These are phyloP conservation scores for Drosophila bunnanda DNA, from an alignment of 2,888 invertebrate genomes.

Conservation along the genomic window DNA sequence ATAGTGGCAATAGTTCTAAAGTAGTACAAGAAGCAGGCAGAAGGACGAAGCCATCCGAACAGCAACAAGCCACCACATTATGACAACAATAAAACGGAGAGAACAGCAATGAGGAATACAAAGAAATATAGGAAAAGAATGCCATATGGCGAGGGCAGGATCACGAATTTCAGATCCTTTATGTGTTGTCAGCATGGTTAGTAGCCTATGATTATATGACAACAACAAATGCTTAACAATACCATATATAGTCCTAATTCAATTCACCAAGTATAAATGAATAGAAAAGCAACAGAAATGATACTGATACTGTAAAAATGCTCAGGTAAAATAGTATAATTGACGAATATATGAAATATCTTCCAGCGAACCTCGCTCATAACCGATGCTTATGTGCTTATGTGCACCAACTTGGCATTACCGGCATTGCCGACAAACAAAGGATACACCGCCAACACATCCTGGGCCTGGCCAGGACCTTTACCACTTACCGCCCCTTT, in stretches of 20 bases:
- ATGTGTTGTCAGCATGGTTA: background rate
- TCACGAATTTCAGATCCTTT: background rate
- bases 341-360: background rate
- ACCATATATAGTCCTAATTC: too few species aligned
- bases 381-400: slow-evolving; percentile 42
- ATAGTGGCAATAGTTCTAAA: slow-evolving; percentile 51
- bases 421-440: slow-evolving; percentile 60
- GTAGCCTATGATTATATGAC: background rate
- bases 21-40: slow-evolving; percentile 36
- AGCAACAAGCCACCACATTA: slow-evolving; percentile 66
- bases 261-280: too few species aligned
- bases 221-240: too few species aligned
- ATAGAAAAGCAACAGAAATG: too few species aligned
- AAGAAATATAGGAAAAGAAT: slow-evolving; percentile 27
- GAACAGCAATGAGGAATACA: slow-evolving; percentile 44
- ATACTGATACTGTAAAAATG: too few species aligned
- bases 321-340: too few species aligned
- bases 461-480: background rate
- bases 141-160: slow-evolving; percentile 21
- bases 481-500: slow-evolving; percentile 21
- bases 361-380: slow-evolving; percentile 34
- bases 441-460: slow-evolving; percentile 40
- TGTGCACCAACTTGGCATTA: slow-evolving; percentile 48
- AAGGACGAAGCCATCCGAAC: slow-evolving; percentile 16
- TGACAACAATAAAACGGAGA: slow-evolving; percentile 66